Evolutionary conservation across 1,140 invertebrate species (phyloP).

Genomic region (Aphaenogaster floridana): DNA sequence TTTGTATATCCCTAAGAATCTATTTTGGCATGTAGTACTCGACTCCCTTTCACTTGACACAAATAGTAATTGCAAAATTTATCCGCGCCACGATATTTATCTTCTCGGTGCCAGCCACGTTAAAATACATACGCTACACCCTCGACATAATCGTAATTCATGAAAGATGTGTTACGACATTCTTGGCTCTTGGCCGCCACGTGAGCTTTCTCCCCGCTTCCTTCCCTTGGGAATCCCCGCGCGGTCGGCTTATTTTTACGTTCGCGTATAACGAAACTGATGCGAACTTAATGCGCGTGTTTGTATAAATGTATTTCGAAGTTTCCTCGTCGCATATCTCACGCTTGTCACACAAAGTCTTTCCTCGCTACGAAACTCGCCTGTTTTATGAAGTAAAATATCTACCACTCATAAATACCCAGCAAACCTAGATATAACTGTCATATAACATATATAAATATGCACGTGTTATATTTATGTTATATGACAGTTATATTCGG

Average conservation of each 20-base stretch:
- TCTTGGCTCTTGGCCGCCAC: slow-evolving; percentile 66
- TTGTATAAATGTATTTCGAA: slow-evolving; percentile 45
- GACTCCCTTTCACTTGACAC: slow-evolving; percentile 1
- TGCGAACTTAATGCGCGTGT: slow-evolving; percentile 44
- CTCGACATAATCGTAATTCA: slow-evolving; percentile 68
- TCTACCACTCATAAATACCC: background rate
- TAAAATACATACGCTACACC: slow-evolving; percentile 55
- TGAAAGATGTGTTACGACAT: slow-evolving; percentile 60
- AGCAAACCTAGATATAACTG: no score
- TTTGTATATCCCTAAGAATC: background rate
- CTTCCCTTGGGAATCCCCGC: slow-evolving; percentile 37
- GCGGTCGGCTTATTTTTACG: slow-evolving; percentile 50
- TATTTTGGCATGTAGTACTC: slow-evolving; percentile 3
- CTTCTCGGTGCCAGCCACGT: background rate
- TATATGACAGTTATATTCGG: no score
- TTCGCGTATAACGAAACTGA: slow-evolving; percentile 20
- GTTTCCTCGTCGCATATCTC: slow-evolving; percentile 13
- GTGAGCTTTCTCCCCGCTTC: background rate
- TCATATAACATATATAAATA: background rate
- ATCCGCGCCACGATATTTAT: slow-evolving; percentile 5
- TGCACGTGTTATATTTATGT: no score
- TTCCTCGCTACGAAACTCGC: background rate
- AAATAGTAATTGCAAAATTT: slow-evolving; percentile 52
- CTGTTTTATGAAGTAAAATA: slow-evolving; percentile 13
- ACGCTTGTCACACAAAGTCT: slow-evolving; percentile 16